Conservation (phyloP, 1,140 invertebrate genomes). For the Oedothorax gibbosus region DNA sequence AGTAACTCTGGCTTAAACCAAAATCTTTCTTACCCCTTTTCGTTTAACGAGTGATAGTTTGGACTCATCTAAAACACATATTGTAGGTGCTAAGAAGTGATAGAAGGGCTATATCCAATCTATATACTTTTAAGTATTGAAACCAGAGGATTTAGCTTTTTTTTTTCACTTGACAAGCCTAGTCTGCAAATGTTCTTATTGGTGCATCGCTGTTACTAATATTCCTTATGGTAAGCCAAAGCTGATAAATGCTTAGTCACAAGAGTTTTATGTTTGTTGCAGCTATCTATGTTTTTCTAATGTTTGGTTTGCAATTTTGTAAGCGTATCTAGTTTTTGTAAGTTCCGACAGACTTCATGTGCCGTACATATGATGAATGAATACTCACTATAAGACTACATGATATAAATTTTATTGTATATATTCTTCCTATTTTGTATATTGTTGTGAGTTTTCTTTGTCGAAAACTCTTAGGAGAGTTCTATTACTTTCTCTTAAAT, state of each 20-base stretch:
- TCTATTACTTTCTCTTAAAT: background rate
- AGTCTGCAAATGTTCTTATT: background rate
- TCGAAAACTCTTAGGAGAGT: background rate
- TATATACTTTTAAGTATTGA: too few species aligned
- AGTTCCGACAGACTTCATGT: too few species aligned
- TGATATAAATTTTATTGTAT: slow-evolving; percentile 32
- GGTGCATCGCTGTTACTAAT: slow-evolving; percentile 32
- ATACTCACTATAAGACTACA: too few species aligned
- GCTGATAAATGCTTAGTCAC: slow-evolving; percentile 46
- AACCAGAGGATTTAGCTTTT: background rate
- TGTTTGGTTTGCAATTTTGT: background rate
- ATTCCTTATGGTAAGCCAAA: slow-evolving; percentile 21
- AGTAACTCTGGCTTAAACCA: too few species aligned
- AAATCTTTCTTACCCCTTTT: too few species aligned
- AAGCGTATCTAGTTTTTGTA: too few species aligned
- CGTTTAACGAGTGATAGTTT: too few species aligned
- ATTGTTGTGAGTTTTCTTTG: slow-evolving; percentile 2
- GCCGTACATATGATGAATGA: too few species aligned
- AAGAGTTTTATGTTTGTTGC: slow-evolving; percentile 35
- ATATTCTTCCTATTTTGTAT: slow-evolving; percentile 27
- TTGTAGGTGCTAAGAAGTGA: too few species aligned
- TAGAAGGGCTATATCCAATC: too few species aligned
- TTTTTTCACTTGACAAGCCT: background rate
- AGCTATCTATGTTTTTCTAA: slow-evolving; percentile 38
- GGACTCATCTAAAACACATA: too few species aligned